phyloP scores from a whole-genome alignment of 2,113 vertebrate genomes.

The Callopanchax toddi region DNA sequence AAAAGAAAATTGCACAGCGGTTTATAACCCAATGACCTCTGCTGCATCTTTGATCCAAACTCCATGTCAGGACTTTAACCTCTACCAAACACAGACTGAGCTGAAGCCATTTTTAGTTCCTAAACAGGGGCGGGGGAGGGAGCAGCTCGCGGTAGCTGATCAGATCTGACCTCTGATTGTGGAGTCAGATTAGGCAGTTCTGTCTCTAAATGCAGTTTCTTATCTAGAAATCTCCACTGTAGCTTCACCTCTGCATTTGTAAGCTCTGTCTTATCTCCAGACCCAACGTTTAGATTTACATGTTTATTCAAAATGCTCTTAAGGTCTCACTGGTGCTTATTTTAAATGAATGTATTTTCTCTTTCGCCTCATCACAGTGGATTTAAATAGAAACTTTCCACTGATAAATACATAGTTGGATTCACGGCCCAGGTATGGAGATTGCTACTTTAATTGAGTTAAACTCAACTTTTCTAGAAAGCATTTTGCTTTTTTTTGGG shows the following conservation, averaged over 20 bases:
- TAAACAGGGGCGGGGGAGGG: not conserved
- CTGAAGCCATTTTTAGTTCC: not conserved
- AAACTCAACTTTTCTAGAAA: not conserved
- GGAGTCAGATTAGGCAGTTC: slow-evolving; percentile 1
- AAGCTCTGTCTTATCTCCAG: not conserved
- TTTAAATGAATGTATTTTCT: not conserved
- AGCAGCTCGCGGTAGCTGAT: not conserved
- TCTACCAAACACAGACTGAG: not conserved
- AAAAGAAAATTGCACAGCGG: not conserved
- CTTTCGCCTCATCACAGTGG: slow-evolving; percentile 2
- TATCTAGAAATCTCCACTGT: not conserved
- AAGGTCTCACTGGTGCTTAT: not conserved
- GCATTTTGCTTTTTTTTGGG: no score
- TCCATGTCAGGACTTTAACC: not conserved
- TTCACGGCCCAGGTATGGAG: slow-evolving; percentile 6
- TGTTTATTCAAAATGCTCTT: not conserved
- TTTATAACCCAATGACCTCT: not conserved
- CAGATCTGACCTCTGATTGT: not conserved
- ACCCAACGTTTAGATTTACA: not conserved
- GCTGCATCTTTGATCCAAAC: not conserved
- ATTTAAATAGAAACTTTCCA: slow-evolving; percentile 28
- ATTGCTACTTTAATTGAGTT: not conserved
- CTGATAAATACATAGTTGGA: slow-evolving; percentile 21
- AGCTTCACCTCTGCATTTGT: not conserved
- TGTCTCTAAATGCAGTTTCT: not conserved